phyloP scores from a whole-genome alignment of 2,113 vertebrate genomes.

The Psittacus erithacus region DNA sequence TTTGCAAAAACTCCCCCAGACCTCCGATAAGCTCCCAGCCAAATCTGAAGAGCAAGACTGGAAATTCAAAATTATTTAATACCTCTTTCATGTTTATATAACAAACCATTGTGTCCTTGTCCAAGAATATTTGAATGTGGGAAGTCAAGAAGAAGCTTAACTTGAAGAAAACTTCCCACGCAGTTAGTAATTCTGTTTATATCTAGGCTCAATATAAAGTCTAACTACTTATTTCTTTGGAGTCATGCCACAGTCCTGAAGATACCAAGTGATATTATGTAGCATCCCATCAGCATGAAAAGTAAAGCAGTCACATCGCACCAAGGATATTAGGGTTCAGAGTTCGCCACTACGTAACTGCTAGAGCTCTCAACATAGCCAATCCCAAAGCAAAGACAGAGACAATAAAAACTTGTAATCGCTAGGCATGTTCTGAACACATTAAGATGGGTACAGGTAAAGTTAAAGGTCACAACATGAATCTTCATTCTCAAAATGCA shows the following conservation, averaged over 20 bases:
- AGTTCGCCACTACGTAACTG: background rate
- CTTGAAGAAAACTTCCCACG: constrained; percentile 62
- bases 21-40: constrained; percentile 28
- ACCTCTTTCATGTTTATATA: constrained; percentile 52
- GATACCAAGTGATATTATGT: background rate
- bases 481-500: background rate
- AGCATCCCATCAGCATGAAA: background rate
- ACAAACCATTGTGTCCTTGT: constrained; percentile 56
- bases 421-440: background rate
- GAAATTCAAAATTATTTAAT: constrained; percentile 54
- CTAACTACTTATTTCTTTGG: constrained; percentile 7
- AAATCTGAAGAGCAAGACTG: constrained; percentile 37
- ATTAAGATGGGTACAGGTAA: background rate
- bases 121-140: constrained; percentile 58
- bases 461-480: background rate
- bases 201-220: constrained; percentile 46
- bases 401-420: background rate
- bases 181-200: constrained; percentile 63
- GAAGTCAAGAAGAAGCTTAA: constrained; percentile 53
- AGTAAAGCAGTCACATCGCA: background rate
- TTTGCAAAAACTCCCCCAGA: constrained; percentile 24
- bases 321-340: background rate
- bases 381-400: background rate
- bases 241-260: constrained; percentile 40
- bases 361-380: background rate